phyloP scores from a whole-genome alignment of 2,113 vertebrate species.

The Xenopus laevis region DNA sequence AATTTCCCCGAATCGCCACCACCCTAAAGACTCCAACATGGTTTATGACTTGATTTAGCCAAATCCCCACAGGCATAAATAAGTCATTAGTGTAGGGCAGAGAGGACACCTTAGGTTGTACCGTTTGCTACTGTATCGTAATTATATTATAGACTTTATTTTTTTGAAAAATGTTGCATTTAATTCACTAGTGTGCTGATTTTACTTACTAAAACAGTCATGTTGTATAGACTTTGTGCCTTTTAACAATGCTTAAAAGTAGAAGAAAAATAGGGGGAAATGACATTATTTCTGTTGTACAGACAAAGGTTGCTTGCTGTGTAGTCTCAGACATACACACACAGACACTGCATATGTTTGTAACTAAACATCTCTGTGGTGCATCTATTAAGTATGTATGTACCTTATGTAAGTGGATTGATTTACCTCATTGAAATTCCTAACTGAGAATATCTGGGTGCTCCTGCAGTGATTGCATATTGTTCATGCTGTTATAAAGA shows the following conservation, averaged over 20 bases:
- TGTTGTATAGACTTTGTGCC: not conserved
- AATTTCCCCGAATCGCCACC: too few species aligned
- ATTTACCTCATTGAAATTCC: conserved; percentile 44
- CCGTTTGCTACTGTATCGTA: not conserved
- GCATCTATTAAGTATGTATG: conserved; percentile 44
- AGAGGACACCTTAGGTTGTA: not conserved
- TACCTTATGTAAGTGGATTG: conserved; percentile 44
- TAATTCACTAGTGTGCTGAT: not conserved
- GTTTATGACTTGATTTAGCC: not conserved
- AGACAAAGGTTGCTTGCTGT: not conserved
- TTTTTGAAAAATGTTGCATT: not conserved
- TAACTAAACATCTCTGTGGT: conserved; percentile 37
- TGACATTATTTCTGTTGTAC: not conserved
- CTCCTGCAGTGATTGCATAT: conserved; percentile 42
- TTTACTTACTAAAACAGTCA: not conserved
- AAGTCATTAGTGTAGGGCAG: not conserved
- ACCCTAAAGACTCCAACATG: not conserved
- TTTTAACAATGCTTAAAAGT: not conserved
- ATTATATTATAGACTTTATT: not conserved
- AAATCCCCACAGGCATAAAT: not conserved
- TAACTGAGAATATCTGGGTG: conserved; percentile 44
- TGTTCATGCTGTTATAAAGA: conserved; percentile 44
- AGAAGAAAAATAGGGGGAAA: not conserved
- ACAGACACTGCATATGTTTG: conserved; percentile 8
- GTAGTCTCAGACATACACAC: not conserved